Evolutionary conservation across 1,140 invertebrate species (phyloP), one percentile per base, ranked within the genome.

Genomic region (Elymnias hypermnestra): DNA sequence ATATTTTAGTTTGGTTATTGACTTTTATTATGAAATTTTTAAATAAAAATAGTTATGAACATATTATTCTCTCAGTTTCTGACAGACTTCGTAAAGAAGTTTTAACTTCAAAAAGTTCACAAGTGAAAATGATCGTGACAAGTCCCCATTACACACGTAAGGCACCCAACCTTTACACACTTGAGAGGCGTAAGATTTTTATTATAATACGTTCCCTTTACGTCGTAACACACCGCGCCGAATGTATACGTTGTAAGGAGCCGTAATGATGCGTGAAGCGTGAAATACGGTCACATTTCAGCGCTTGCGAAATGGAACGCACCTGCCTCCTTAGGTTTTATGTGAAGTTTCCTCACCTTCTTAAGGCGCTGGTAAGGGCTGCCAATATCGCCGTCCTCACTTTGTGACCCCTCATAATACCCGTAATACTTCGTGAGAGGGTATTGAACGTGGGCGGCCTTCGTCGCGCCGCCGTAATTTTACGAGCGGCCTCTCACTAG

Each of bases 401-500:
- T 79, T 81, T 81, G 79, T 77, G 76, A 83, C 74, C 79, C 76
- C 68, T 83, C 79, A 76, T 83, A 83, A 83, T 78, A 69, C 68
- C 53, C 68, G 72, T 69, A 73, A 77, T 83, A 77, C 74, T 78
- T 75, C 79, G 75, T 72, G 72, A 81, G 68, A 81, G 79, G 72
- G 71, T 79, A 72, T 76, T 63, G 75, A 75, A 59, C 72, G 63
- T 60, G 54, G 57, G 62, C 53, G 53, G 47, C 38, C 51, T 49
- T 43, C 53, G 59, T 66, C 69, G 59, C 64, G 58, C 26, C 69
- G 53, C 41, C 40, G 58, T 71, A 70, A 75, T 72, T 83, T 81
- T 78, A 79, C 57, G 74, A 72, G 49, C 49, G 43, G 49, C 13
- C 13, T 33, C 26, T 33, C 15, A 33, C 29, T 33, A 17, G 14